These are phyloP conservation scores for Galerucella pusilla DNA, from an alignment of 2,888 invertebrate species.

Conservation along the genomic window DNA sequence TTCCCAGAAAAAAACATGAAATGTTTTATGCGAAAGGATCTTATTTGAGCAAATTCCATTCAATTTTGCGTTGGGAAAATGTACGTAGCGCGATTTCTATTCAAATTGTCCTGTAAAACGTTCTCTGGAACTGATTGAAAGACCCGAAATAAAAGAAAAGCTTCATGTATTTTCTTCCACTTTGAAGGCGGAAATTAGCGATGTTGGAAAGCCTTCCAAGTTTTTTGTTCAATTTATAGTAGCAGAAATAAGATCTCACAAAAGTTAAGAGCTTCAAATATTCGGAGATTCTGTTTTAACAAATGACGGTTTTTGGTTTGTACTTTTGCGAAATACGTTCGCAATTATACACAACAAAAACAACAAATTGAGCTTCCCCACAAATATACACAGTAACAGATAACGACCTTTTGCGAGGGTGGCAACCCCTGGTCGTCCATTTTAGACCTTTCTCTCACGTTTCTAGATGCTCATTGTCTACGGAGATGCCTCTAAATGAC, in stretches of 20 bases:
- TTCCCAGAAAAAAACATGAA: not conserved
- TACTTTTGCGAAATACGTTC: too few relatives aligned
- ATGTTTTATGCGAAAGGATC: not conserved
- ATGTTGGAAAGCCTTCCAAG: not conserved
- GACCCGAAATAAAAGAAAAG: not conserved
- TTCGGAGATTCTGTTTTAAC: too few relatives aligned
- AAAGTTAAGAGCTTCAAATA: too few relatives aligned
- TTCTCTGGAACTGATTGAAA: not conserved
- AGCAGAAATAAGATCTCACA: not conserved
- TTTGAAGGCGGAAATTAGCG: not conserved
- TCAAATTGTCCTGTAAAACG: constrained; percentile 1
- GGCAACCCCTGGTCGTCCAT: too few relatives aligned
- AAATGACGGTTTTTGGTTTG: too few relatives aligned
- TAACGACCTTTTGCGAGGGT: too few relatives aligned
- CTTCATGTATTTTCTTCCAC: not conserved
- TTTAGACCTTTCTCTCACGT: too few relatives aligned
- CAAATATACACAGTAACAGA: too few relatives aligned
- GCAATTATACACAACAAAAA: too few relatives aligned
- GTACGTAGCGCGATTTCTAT: not conserved
- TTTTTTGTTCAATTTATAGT: not conserved
- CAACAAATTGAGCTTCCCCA: too few relatives aligned
- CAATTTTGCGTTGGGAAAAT: not conserved
- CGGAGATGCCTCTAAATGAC: too few relatives aligned
- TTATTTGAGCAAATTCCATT: not conserved
- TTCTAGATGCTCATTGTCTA: too few relatives aligned